Base-by-base conservation (phyloP, 1,140 invertebrate genomes). In the Pogonognathellus flavescens region DNA sequence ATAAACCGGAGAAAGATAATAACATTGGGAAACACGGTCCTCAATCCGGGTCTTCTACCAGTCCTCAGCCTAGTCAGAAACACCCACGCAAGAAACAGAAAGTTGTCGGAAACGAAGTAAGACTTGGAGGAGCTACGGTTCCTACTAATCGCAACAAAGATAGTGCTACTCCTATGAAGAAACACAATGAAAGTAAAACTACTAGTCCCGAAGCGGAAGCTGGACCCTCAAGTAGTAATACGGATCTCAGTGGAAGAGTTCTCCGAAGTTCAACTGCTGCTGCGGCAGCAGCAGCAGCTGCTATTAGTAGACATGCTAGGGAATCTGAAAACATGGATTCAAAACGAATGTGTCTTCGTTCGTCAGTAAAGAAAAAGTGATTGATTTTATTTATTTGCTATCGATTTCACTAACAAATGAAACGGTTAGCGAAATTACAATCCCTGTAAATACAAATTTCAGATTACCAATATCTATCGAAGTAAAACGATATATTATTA, bases 301-400 rank as follows among this genome's bases (percentile, higher is more conserved):
- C 70, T 5, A 76, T 76, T 31, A 76, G 49, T 31, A 76, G 70
- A 76, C 25, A 25, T 16, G 70, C 31, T 76, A 41, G 70, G 49
- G 41, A 49, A 76, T 76, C 41, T 16, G 25, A 31, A 76, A 76
- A 76, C 31, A 20, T 31, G 31, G n/a, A 76, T 10, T 41, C 31
- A 1, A 76, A 76, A 18, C 31, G 70, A n/a, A 41, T 76, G 70
- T 76, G 70, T 76, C 70, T 76, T 9, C 70, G 70, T 3, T 76
- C 70, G 4, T 76, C 70, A 3, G 70, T 50, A 14, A 76, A 76
- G 70, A 76, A 76, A 76, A 76, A 76, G 70, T 76, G n/a, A 49
- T 41, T 1, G 31, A 41, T 6, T 3, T 41, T 41, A 41, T 41
- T 41, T 41, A 41, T 41, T 41, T 41, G 31, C 31, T n/a, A n/a